Conservation (phyloP, 2,888 invertebrate genomes). For the Heliconius ethilla region DNA sequence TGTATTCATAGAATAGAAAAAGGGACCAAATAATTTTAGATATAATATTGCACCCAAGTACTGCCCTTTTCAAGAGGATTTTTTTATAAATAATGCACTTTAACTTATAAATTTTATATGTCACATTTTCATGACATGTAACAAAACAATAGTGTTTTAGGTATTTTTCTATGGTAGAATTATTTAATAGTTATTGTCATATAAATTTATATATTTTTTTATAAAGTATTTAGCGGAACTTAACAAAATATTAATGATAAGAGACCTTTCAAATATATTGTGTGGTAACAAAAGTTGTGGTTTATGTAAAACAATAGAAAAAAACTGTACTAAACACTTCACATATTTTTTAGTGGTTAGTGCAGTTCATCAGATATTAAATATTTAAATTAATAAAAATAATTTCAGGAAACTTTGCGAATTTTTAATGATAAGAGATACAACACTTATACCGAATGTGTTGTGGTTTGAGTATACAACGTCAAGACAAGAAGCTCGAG, state of each 20-base stretch:
- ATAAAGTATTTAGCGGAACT: no score
- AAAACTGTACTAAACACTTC: no score
- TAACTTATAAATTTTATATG: background rate
- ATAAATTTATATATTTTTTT: no score
- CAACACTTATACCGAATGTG: slow-evolving; percentile 94
- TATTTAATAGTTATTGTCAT: no score
- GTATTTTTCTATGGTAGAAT: background rate
- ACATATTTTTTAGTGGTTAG: no score
- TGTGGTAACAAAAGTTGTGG: no score
- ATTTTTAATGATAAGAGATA: slow-evolving; percentile 92
- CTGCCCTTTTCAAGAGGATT: no score
- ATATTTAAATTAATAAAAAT: background rate
- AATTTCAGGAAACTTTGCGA: slow-evolving; percentile 90
- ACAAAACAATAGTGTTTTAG: background rate
- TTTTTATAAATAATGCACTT: background rate
- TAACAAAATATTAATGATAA: no score
- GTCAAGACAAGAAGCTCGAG: slow-evolving; percentile 90
- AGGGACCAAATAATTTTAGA: background rate
- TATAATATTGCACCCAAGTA: no score
- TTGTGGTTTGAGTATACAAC: slow-evolving; percentile 97
- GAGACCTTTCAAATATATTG: no score
- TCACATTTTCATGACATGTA: background rate
- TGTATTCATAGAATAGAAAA: background rate
- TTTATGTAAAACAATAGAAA: no score
- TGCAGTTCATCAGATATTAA: background rate